Conservation (phyloP, 2,113 vertebrate species). For the Oncorhynchus keta region DNA sequence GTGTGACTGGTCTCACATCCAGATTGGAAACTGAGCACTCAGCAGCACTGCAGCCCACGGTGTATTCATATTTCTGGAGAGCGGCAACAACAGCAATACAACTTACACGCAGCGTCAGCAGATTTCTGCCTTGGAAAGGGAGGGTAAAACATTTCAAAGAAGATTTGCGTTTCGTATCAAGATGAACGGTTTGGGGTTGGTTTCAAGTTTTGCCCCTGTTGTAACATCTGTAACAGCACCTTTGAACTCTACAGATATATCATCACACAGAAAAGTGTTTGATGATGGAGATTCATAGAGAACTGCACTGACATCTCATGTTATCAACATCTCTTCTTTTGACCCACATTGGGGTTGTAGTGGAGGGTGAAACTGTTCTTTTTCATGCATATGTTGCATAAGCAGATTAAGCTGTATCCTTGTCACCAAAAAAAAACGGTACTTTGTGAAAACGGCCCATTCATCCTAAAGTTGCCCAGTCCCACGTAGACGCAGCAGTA, state of each 20-base stretch:
- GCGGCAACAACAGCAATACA: slow-evolving; percentile 12
- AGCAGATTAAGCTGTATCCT: slow-evolving; percentile 7
- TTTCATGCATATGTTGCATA: slow-evolving; percentile 24
- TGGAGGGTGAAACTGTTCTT: too few relatives aligned
- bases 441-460: slow-evolving; percentile 37
- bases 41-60: slow-evolving; percentile 13
- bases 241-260: background rate
- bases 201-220: slow-evolving; percentile 7
- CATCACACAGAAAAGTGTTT: background rate
- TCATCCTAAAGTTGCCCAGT: slow-evolving; percentile 24
- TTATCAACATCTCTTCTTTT: slow-evolving; percentile 12
- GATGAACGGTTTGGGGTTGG: background rate
- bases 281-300: background rate
- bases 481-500: background rate
- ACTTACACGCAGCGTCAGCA: slow-evolving; percentile 24
- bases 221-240: slow-evolving; percentile 10
- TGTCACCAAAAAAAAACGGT: background rate
- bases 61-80: background rate
- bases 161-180: background rate
- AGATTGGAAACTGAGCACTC: slow-evolving; percentile 5
- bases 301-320: slow-evolving; percentile 27
- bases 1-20: slow-evolving; percentile 32
- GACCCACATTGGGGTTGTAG: slow-evolving; percentile 40
- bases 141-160: slow-evolving; percentile 24
- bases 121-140: slow-evolving; percentile 19